These are phyloP conservation scores for Asarcornis scutulata DNA, from an alignment of 2,113 vertebrate species.

Conservation along the genomic window DNA sequence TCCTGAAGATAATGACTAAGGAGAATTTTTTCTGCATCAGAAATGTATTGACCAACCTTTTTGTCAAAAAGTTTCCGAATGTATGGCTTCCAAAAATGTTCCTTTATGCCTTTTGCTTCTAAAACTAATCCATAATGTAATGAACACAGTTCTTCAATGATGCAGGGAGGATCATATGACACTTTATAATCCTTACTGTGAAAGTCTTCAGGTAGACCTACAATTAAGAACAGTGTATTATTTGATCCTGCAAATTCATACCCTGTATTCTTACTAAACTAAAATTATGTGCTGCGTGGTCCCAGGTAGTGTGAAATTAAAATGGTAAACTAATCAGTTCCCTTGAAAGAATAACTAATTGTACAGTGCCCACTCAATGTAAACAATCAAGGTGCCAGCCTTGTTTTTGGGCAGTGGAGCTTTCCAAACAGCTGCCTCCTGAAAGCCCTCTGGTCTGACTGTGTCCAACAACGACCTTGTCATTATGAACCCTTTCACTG, in stretches of 20 bases:
- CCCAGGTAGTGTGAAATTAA: neutral
- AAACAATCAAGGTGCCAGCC: neutral
- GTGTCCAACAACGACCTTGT: neutral
- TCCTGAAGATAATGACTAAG: neutral
- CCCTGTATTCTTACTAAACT: neutral
- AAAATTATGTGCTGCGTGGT: neutral
- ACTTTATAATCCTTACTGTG: conserved; percentile 85
- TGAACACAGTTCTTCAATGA: conserved; percentile 90
- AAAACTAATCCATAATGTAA: conserved; percentile 90
- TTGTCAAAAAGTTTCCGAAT: conserved; percentile 92
- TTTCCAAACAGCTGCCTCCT: neutral
- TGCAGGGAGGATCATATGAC: conserved; percentile 83
- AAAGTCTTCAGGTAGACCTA: conserved; percentile 90
- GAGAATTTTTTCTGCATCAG: neutral
- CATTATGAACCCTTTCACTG: neutral
- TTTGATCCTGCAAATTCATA: neutral
- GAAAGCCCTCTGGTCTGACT: neutral
- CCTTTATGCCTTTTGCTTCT: conserved; percentile 95
- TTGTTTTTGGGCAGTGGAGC: neutral
- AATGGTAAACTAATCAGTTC: neutral
- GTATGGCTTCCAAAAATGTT: conserved; percentile 97
- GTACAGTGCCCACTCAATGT: neutral
- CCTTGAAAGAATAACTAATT: neutral
- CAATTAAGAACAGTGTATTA: neutral
- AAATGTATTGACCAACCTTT: conserved; percentile 79